phyloP scores from a whole-genome alignment of 1,140 invertebrate species.

The Atta cephalotes region DNA sequence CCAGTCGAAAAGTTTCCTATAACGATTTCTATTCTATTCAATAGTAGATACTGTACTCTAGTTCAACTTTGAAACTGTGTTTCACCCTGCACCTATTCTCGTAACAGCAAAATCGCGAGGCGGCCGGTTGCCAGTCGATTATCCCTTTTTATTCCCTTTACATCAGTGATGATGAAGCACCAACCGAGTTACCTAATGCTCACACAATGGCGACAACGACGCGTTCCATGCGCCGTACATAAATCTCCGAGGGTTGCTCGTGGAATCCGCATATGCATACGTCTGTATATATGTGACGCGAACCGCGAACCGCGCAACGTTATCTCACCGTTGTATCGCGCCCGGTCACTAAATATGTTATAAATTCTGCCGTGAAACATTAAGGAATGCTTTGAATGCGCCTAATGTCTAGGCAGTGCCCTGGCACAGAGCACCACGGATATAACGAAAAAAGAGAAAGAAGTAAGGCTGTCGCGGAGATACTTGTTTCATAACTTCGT shows the following conservation, averaged over 20 bases:
- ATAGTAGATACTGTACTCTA: background rate
- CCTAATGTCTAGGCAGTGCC: slow-evolving; percentile 70
- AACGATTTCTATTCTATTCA: slow-evolving; percentile 27
- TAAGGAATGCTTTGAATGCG: slow-evolving; percentile 78
- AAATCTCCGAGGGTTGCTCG: slow-evolving; percentile 76
- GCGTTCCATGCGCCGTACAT: slow-evolving; percentile 72
- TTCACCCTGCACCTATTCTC: slow-evolving; percentile 9
- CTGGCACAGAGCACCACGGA: slow-evolving; percentile 9
- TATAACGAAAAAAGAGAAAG: background rate
- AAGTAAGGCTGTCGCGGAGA: background rate
- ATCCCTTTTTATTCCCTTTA: slow-evolving; percentile 53
- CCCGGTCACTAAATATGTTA: slow-evolving; percentile 79
- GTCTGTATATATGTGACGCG: slow-evolving; percentile 1
- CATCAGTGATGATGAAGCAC: slow-evolving; percentile 76
- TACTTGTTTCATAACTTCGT: background rate
- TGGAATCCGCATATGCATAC: slow-evolving; percentile 53
- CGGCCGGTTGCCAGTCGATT: background rate
- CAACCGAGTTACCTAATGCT: slow-evolving; percentile 78
- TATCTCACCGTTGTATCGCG: slow-evolving; percentile 78
- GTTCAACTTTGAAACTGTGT: background rate
- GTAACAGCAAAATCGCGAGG: background rate
- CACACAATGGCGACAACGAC: slow-evolving; percentile 79
- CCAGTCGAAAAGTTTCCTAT: background rate
- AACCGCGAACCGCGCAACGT: slow-evolving; percentile 57
- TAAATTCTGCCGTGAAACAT: slow-evolving; percentile 79